Conservation (phyloP, 64 coral and sea anemone genomes). For the Actinia tenebrosa region DNA sequence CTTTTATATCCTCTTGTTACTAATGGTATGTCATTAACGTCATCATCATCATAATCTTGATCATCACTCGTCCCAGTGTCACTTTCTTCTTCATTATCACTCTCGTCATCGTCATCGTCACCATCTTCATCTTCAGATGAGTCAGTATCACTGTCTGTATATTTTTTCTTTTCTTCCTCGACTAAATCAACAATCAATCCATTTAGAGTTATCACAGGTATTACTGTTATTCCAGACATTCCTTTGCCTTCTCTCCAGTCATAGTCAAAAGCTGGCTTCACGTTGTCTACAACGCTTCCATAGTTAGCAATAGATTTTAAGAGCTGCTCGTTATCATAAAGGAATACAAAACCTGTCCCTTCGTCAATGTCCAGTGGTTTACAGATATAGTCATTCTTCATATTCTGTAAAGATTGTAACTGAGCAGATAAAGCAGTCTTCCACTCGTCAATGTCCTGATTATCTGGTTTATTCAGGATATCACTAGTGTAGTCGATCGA, state of each 20-base stretch:
- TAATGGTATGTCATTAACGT: background rate
- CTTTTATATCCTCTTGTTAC: background rate
- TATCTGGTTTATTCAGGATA: background rate
- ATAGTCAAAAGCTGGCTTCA: background rate
- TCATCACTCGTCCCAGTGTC: background rate
- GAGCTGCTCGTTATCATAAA: background rate
- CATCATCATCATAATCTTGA: background rate
- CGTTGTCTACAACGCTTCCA: background rate
- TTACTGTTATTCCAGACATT: slow-evolving; percentile 4
- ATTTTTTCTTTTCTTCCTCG: background rate
- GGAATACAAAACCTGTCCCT: background rate
- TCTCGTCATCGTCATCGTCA: background rate
- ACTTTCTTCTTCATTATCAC: background rate
- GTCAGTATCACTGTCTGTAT: background rate
- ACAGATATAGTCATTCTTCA: background rate
- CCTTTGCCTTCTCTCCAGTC: background rate
- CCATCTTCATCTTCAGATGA: slow-evolving; percentile 9
- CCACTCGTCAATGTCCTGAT: slow-evolving; percentile 10
- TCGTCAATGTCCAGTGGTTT: background rate
- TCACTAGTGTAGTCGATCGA: slow-evolving; percentile 15
- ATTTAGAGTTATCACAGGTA: slow-evolving; percentile 4
- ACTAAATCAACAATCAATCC: slow-evolving; percentile 10
- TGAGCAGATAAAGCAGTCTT: background rate
- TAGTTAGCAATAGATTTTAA: background rate
- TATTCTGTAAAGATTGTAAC: background rate